These are phyloP conservation scores for Tyria jacobaeae DNA, from an alignment of 2,888 invertebrate species.

Conservation along the genomic window DNA sequence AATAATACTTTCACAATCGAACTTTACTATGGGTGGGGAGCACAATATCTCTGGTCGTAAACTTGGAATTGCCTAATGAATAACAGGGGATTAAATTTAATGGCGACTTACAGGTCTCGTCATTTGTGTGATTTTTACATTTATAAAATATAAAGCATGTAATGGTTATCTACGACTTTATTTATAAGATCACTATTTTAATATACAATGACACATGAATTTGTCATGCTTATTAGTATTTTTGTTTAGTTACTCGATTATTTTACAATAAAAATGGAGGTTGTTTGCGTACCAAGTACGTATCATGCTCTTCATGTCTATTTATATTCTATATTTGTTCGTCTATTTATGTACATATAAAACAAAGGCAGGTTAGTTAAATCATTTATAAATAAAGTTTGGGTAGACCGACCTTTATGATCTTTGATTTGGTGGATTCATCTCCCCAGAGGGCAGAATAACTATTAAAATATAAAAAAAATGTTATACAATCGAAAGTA, in stretches of 20 bases:
- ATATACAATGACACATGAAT: background rate
- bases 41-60: constrained; percentile 59
- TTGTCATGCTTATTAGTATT: too few species aligned
- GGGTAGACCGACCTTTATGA: too few species aligned
- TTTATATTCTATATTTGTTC: too few species aligned
- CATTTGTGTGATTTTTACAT: constrained; percentile 56
- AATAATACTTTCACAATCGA: constrained; percentile 62
- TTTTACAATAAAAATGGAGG: too few species aligned
- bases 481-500: background rate
- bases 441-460: too few species aligned
- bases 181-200: background rate
- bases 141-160: constrained; percentile 35
- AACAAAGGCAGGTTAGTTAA: too few species aligned
- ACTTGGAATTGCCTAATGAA: constrained; percentile 69
- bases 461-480: too few species aligned
- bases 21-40: constrained; percentile 54
- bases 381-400: too few species aligned
- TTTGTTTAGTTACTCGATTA: too few species aligned
- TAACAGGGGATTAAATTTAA: constrained; percentile 67
- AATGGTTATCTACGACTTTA: constrained; percentile 15
- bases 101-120: constrained; percentile 56
- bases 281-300: too few species aligned
- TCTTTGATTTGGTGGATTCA: too few species aligned
- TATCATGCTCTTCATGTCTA: too few species aligned
- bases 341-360: background rate